Percentiles rank a stretch among this genome's conserved stretches.
phyloP scores from a whole-genome alignment of 2,113 vertebrate species.

The Garra rufa region DNA sequence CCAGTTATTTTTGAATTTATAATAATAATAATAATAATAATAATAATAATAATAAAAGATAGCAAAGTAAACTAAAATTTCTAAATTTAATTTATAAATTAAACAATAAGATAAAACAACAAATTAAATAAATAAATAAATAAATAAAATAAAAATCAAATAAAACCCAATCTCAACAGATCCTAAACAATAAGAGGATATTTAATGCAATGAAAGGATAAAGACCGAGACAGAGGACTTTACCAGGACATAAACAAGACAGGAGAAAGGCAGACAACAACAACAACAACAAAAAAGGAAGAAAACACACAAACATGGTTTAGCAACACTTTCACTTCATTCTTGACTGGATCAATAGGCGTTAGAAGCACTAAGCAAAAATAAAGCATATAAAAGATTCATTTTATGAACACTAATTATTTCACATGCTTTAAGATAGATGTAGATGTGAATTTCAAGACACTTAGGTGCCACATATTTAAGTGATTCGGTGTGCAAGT shows the following conservation, averaged over 20 bases:
- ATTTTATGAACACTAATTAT: not conserved
- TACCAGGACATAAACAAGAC: not conserved
- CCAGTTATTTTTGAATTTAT: no score
- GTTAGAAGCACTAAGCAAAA: no score
- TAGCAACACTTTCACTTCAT: not conserved
- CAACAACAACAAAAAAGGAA: constrained; percentile 55
- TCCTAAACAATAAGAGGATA: not conserved
- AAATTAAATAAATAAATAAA: no score
- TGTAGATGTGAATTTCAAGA: not conserved
- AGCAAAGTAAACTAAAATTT: no score
- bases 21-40: no score
- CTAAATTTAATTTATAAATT: no score
- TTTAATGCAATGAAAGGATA: not conserved
- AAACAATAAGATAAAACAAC: no score
- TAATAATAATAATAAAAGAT: no score
- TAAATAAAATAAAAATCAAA: not conserved
- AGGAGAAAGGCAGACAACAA: constrained; percentile 39
- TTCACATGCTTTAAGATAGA: not conserved
- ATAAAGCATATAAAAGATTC: no score
- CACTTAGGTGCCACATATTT: not conserved
- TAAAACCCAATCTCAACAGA: not conserved
- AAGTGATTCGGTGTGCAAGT: not conserved
- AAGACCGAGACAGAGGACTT: not conserved
- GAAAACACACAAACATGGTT: constrained; percentile 23
- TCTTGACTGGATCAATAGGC: not conserved